Evolutionary conservation across 2,113 vertebrate genomes (phyloP), one percentile per base, ranked within the genome.

Genomic region (Morone chrysops): DNA sequence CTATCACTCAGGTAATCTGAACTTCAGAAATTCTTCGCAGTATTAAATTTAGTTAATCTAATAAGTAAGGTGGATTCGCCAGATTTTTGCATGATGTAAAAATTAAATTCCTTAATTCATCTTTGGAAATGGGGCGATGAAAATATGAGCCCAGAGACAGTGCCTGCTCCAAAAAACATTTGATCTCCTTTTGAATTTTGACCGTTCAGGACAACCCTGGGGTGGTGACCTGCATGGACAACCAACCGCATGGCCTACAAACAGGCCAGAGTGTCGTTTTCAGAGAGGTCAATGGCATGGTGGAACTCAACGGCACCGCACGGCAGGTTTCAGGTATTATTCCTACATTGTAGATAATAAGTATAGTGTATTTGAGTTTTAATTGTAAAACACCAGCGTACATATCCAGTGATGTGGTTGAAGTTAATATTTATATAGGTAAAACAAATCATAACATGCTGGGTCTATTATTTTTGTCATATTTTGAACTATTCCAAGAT

Each of bases 171-270:
- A 50, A 56, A 65, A 14, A 43, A 62, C 1, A 41, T 45, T 70
- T 69, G 9, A 41, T 20, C 1, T 14, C n/a, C 2, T 25, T 31
- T 31, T 31, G 31, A 31, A 31, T 70, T 65, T 66, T 67, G 11
- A 56, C 41, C 43, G 40, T 86, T 56, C 59, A 96, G 95, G 93
- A 91, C 47, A 96, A 95, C 92, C 97, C 96, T 87, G 98, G 97
- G 31, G 95, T 99, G 73, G 96, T 99, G 53, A 97, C 96, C 48
- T 99, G 98, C 87, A 96, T 99, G 96, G 98, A 99, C 93, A 97
- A 96, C 92, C 96, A 93, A 77, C 96, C 96, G 31, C 98, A 99
- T 69, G 97, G 97, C 62, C 95, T 99, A 40, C 97, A 99, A 94
- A 97, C 96, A 0, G 97, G 98, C 48, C 97, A 99, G 60, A 96